Base-by-base conservation (phyloP, 53 echinoderm and acorn worm species). In the Astropecten irregularis region DNA sequence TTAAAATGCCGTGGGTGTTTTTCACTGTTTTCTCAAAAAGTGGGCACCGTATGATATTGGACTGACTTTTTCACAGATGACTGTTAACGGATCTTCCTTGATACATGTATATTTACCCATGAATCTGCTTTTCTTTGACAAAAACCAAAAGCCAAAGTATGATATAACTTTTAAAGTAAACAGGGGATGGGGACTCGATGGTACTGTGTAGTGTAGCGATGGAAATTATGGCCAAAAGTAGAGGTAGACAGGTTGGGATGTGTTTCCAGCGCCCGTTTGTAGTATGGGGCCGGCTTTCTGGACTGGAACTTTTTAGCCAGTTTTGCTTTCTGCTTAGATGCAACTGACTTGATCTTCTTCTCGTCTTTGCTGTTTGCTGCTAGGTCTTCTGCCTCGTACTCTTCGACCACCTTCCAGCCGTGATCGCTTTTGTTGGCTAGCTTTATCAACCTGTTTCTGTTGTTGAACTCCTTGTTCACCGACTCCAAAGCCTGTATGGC, bases 281-380 rank as follows among this genome's bases (percentile, higher is more conserved):
- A 10, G n/a, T 52, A 54, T 38, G 74, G 54, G 4, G 54, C 33
- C n/a, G 21, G 2, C 14, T 26, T 53, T 38, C 10, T 31, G 28
- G 23, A 5, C 28, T 48, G 27, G 26, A 21, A 3, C n/a, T n/a
- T n/a, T 34, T 46, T 34, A 13, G 48, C 7, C 22, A 26, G 47
- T 6, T 6, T 46, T 4, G 74, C 33, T 16, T 52, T 53, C 3
- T 74, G 53, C 16, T 52, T 53, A 2, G 38, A 8, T 3, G 39
- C 40, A 3, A 40, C 50, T 20, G 33, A 16, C n/a, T 49, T 71
- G 25, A 74, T 74, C 10, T 38, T 32, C 34, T 74, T 74, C 40
- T 74, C 74, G 35, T 74, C 74, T 1, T 54, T 55, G 55, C 74
- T 74, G 32, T 74, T 54, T 4, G 52, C 74, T 38, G 74, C 74